Conservation (phyloP, 2,113 vertebrate genomes). For the Pachyramphus minor region DNA sequence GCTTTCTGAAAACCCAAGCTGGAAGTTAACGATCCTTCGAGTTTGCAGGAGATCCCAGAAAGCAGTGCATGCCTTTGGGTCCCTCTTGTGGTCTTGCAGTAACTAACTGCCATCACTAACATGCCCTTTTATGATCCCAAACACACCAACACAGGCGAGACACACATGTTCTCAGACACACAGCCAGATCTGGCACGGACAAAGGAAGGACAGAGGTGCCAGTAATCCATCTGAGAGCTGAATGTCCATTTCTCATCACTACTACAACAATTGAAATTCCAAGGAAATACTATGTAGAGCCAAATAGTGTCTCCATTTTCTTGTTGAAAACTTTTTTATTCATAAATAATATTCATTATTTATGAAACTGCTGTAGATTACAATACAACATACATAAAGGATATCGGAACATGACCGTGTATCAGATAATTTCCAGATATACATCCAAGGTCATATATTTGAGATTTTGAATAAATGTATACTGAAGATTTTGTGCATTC, state of each 20-base stretch:
- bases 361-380: not conserved
- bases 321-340: not conserved
- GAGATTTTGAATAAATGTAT: not conserved
- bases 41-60: not conserved
- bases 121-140: not conserved
- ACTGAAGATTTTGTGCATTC: not conserved
- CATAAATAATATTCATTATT: not conserved
- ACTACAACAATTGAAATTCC: not conserved
- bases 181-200: not conserved
- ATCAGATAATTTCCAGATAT: not conserved
- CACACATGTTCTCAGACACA: fast-evolving
- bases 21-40: fast-evolving
- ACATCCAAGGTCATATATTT: not conserved
- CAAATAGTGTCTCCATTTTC: not conserved
- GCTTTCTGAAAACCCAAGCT: not conserved
- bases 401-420: not conserved
- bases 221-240: not conserved
- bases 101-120: not conserved
- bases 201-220: not conserved
- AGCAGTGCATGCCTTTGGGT: not conserved
- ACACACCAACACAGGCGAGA: not conserved
- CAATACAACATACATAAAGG: not conserved
- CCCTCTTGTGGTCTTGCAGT: constrained; percentile 59
- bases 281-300: not conserved
- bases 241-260: not conserved